Conservation (phyloP, 1,140 invertebrate genomes). For the Megalopta genalis region DNA sequence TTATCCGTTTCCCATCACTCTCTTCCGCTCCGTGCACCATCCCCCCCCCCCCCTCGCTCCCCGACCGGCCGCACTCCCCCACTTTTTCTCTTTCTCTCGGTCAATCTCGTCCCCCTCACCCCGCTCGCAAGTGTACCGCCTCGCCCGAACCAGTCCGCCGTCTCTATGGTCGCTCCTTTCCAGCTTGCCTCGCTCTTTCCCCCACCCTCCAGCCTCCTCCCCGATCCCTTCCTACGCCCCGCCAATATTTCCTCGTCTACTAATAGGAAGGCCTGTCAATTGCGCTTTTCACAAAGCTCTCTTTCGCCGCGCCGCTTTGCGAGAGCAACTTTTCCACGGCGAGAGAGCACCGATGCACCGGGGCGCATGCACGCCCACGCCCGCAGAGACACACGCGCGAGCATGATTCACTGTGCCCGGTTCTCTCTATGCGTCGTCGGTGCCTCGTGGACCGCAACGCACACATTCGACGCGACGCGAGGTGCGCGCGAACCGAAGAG, state of each 20-base stretch:
- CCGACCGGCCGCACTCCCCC: not conserved
- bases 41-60: too few relatives aligned
- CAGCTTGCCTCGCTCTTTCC: not conserved
- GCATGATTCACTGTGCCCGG: too few relatives aligned
- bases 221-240: too few relatives aligned
- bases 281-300: constrained; percentile 65
- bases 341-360: constrained; percentile 37
- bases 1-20: not conserved
- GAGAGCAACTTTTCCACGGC: constrained; percentile 43
- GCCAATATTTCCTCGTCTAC: constrained; percentile 60
- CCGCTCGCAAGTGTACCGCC: not conserved
- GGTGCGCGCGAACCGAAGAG: too few relatives aligned
- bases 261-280: constrained; percentile 66
- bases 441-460: too few relatives aligned
- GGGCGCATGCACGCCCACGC: constrained; percentile 21
- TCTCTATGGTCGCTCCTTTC: not conserved
- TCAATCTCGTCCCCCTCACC: too few relatives aligned
- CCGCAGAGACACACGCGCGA: not conserved
- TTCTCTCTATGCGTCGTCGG: too few relatives aligned
- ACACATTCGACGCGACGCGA: not conserved
- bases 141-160: constrained; percentile 5
- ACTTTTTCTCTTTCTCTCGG: too few relatives aligned
- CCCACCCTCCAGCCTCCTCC: too few relatives aligned
- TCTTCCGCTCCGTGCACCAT: not conserved
- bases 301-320: constrained; percentile 41